Percentiles rank a stretch among this genome's conserved stretches.
phyloP scores from a whole-genome alignment of 1,140 invertebrate species.

The Drosophila busckii region DNA sequence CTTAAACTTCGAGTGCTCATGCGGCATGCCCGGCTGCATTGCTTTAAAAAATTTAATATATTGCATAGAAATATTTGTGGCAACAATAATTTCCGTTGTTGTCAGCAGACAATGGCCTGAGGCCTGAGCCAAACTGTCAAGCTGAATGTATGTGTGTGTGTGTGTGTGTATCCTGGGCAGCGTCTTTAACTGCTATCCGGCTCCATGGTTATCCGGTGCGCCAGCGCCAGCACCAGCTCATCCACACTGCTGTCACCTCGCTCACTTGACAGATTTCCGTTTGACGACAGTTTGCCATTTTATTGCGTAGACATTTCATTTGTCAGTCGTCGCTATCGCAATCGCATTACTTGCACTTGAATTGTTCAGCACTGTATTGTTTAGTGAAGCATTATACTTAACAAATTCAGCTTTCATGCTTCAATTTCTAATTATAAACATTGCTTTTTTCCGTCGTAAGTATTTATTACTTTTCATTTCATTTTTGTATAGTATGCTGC shows the following conservation, averaged over 20 bases:
- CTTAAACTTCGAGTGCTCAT: too few species aligned
- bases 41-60: too few species aligned
- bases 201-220: too few species aligned
- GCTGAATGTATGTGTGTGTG: too few species aligned
- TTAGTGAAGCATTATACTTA: not conserved
- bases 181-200: constrained; percentile 20
- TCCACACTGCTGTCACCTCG: constrained; percentile 27
- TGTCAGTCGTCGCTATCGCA: constrained; percentile 35
- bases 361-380: constrained; percentile 23
- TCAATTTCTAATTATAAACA: constrained; percentile 60
- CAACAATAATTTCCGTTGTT: constrained; percentile 68
- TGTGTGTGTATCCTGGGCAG: constrained; percentile 50
- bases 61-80: constrained; percentile 9
- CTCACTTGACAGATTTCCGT: constrained; percentile 61
- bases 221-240: too few species aligned
- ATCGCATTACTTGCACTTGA: constrained; percentile 38
- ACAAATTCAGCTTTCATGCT: not conserved
- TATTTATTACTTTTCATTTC: constrained; percentile 44
- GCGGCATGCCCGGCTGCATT: too few species aligned
- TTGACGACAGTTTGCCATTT: constrained; percentile 60
- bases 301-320: constrained; percentile 45
- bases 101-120: constrained; percentile 44
- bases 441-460: too few species aligned
- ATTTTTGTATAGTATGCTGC: constrained; percentile 54
- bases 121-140: constrained; percentile 37